Percentiles rank a stretch among this genome's conserved stretches.
These are phyloP conservation scores for Oreochromis tanganicae DNA, from an alignment of 2,113 vertebrate genomes.

Conservation along the genomic window DNA sequence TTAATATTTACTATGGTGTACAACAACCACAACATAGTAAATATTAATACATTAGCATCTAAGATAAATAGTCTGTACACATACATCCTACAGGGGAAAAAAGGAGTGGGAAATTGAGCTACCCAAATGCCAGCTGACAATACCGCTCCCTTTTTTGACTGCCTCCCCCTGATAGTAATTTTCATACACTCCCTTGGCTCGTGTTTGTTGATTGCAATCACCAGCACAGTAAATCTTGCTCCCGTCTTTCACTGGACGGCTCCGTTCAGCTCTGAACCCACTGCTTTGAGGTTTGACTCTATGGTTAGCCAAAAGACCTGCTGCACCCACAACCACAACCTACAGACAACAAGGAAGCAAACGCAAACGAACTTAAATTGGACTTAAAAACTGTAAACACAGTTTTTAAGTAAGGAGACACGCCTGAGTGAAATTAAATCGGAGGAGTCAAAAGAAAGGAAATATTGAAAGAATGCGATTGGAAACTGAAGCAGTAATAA, in stretches of 20 bases:
- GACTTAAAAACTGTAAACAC: background rate
- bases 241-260: background rate
- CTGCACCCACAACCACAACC: background rate
- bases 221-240: background rate
- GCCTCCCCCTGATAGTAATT: background rate
- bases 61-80: background rate
- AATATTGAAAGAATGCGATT: background rate
- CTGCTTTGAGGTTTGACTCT: background rate
- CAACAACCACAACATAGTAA: background rate
- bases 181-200: background rate
- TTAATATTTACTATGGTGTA: background rate
- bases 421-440: background rate
- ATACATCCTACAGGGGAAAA: background rate
- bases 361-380: background rate
- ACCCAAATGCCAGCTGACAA: background rate
- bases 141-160: background rate
- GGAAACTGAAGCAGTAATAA: background rate
- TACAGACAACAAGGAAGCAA: background rate
- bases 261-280: background rate
- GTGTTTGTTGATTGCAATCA: background rate
- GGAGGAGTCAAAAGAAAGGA: background rate
- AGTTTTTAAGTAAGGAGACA: background rate
- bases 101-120: background rate
- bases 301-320: slow-evolving; percentile 29
- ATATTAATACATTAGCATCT: background rate